Percentiles rank a stretch among this genome's conserved stretches.
Conservation (phyloP, 2,113 vertebrate species). For the Perccottus glenii region DNA sequence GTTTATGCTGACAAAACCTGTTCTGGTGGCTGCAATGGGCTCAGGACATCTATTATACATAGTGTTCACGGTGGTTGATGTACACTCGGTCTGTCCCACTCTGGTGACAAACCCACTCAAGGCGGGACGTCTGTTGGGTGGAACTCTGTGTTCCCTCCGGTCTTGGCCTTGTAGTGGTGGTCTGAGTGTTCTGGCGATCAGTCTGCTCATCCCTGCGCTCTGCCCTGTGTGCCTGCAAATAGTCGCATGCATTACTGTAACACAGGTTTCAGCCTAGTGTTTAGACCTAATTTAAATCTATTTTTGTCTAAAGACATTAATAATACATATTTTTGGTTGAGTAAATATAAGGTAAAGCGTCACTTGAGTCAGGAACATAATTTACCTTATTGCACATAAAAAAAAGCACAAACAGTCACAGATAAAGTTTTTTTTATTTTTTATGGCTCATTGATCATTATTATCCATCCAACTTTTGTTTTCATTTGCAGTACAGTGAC, state of each 20-base stretch:
- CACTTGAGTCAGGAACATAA: slow-evolving; percentile 13
- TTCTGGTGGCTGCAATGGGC: not conserved
- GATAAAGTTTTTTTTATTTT: slow-evolving; percentile 12
- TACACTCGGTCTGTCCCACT: slow-evolving; percentile 76
- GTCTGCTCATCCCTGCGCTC: slow-evolving; percentile 51
- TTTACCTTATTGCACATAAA: slow-evolving; percentile 3
- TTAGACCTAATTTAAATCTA: not conserved
- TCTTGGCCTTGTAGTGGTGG: slow-evolving; percentile 6
- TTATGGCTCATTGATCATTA: slow-evolving; percentile 27
- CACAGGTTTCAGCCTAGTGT: not conserved
- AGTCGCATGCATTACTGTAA: not conserved
- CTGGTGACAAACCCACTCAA: slow-evolving; percentile 82
- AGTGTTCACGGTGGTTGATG: slow-evolving; percentile 83
- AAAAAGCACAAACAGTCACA: slow-evolving; percentile 26
- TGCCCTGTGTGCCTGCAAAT: slow-evolving; percentile 58
- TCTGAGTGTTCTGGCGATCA: slow-evolving; percentile 32
- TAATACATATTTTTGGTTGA: slow-evolving; percentile 1
- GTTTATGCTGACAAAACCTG: too few relatives aligned
- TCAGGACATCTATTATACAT: slow-evolving; percentile 68
- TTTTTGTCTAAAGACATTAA: slow-evolving; percentile 1
- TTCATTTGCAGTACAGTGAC: not conserved
- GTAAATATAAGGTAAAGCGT: slow-evolving; percentile 21
- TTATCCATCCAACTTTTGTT: slow-evolving; percentile 3
- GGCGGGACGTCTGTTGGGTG: slow-evolving; percentile 63
- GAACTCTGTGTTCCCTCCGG: slow-evolving; percentile 31